Conservation (phyloP, 1,140 invertebrate genomes). For the Vanessa tameamea region DNA sequence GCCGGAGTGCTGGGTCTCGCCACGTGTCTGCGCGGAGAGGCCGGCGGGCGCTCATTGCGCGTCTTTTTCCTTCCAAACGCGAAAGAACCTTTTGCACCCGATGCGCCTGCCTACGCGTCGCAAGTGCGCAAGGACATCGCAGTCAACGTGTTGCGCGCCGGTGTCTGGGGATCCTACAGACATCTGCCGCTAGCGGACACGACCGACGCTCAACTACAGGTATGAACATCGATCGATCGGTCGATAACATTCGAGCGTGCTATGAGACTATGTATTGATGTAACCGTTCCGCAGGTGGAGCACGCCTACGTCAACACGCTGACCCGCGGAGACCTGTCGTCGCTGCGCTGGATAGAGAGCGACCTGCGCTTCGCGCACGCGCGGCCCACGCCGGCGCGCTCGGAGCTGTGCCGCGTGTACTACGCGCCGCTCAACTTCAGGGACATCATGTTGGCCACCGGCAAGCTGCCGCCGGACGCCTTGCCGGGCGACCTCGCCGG, state of each 20-base stretch:
- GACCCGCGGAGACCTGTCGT: constrained; percentile 94
- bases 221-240: constrained; percentile 5
- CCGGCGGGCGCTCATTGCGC: constrained; percentile 88
- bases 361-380: constrained; percentile 84
- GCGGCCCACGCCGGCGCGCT: constrained; percentile 46
- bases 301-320: constrained; percentile 97
- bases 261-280: no score
- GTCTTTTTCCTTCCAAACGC: constrained; percentile 86
- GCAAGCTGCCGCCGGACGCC: constrained; percentile 96
- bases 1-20: constrained; percentile 93
- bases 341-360: constrained; percentile 96
- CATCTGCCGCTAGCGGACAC: constrained; percentile 86
- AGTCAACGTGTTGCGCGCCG: constrained; percentile 90
- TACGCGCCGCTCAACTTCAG: constrained; percentile 98
- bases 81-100: constrained; percentile 83
- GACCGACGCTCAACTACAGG: constrained; percentile 82
- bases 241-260: no score
- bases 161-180: constrained; percentile 91
- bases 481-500: constrained; percentile 92
- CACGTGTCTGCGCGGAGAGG: constrained; percentile 93
- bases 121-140: constrained; percentile 89
- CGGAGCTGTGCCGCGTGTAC: constrained; percentile 91
- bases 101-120: constrained; percentile 80
- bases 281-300: constrained; percentile 81
- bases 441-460: constrained; percentile 98